These are phyloP conservation scores for Gambusia holbrooki DNA, from an alignment of 2,113 vertebrate genomes.

Conservation along the genomic window DNA sequence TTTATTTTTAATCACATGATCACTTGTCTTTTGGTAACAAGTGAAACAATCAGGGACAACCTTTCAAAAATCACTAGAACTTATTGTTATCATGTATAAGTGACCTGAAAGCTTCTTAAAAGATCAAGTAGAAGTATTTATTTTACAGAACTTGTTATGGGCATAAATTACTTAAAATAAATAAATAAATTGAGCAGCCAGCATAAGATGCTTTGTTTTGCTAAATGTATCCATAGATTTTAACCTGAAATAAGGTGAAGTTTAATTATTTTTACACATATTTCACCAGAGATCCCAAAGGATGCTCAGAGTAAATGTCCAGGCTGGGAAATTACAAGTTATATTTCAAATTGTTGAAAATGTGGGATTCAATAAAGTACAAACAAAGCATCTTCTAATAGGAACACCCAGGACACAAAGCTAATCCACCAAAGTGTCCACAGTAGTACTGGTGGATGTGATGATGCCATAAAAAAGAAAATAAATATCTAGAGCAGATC, in stretches of 20 bases:
- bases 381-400: constrained; percentile 5
- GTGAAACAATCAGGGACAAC: neutral
- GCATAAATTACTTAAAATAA: too few species aligned
- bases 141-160: neutral
- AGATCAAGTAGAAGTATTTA: neutral
- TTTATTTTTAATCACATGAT: too few species aligned
- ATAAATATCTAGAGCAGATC: constrained; percentile 66
- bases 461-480: constrained; percentile 53
- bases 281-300: neutral
- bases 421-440: constrained; percentile 45
- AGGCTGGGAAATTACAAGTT: constrained; percentile 3
- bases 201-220: neutral
- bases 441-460: constrained; percentile 23
- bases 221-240: neutral
- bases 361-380: constrained; percentile 4
- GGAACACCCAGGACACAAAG: constrained; percentile 10
- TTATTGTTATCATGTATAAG: neutral
- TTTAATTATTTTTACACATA: neutral
- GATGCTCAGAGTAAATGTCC: constrained; percentile 15
- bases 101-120: too few species aligned
- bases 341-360: constrained; percentile 2
- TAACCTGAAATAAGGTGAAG: neutral
- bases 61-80: neutral
- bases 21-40: neutral
- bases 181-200: neutral